These are phyloP conservation scores for Mergus octosetaceus DNA, from an alignment of 2,797 vertebrate genomes.

Conservation along the genomic window DNA sequence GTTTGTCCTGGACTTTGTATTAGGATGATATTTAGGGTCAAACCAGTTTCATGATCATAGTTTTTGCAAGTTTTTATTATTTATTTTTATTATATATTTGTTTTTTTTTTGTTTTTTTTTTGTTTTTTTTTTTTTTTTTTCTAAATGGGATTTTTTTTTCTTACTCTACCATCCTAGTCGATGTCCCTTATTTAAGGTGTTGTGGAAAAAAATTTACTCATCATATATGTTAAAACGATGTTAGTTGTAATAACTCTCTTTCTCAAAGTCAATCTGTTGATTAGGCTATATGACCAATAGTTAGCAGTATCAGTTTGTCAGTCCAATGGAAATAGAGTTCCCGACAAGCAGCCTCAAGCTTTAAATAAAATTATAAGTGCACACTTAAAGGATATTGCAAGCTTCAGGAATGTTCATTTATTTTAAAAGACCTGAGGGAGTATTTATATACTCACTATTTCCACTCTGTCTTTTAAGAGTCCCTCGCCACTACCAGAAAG, in stretches of 20 bases:
- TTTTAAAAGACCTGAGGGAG: neutral
- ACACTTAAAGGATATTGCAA: neutral
- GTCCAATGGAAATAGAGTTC: neutral
- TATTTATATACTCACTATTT: conserved; percentile 24
- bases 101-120: neutral
- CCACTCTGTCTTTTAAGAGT: neutral
- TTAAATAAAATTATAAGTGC: neutral
- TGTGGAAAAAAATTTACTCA: neutral
- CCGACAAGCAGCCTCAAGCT: neutral
- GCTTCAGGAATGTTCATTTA: neutral
- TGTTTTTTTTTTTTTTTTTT: neutral
- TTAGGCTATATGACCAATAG: neutral
- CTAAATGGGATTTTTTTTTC: neutral
- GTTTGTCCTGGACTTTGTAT: neutral
- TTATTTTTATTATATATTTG: no score
- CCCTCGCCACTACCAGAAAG: neutral
- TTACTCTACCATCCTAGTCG: neutral
- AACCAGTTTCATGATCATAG: neutral
- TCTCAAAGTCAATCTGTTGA: neutral
- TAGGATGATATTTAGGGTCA: neutral
- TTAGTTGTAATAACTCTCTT: neutral
- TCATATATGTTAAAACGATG: neutral
- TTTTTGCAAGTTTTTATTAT: fast-evolving
- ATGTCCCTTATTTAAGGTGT: neutral
- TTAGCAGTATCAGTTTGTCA: neutral